Conservation (phyloP, 2,113 vertebrate species). For the Austrofundulus limnaeus region DNA sequence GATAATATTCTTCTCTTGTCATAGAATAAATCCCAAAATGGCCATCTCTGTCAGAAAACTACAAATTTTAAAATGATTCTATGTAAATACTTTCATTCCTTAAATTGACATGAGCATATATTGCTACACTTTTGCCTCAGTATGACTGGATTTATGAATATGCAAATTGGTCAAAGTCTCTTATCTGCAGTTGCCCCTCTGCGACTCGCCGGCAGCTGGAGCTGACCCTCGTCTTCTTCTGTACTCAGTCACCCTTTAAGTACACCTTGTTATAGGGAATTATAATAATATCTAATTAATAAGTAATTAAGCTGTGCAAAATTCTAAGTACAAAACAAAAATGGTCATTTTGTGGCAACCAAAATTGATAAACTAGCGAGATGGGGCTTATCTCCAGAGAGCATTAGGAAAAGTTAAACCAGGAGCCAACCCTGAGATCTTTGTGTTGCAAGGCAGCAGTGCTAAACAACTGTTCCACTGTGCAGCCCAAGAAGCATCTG, state of each 20-base stretch:
- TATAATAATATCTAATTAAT: not conserved
- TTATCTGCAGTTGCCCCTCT: not conserved
- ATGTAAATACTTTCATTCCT: conserved; percentile 13
- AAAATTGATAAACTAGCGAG: too few relatives aligned
- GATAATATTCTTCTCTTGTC: not conserved
- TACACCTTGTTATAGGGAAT: not conserved
- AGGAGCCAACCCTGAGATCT: too few relatives aligned
- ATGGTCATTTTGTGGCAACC: too few relatives aligned
- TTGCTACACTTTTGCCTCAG: not conserved
- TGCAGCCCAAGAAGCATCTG: too few relatives aligned
- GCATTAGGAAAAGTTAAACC: too few relatives aligned
- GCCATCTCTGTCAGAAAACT: not conserved
- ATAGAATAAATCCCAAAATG: not conserved
- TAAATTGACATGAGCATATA: conserved; percentile 2
- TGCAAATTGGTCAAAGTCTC: conserved; percentile 11
- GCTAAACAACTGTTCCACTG: too few relatives aligned
- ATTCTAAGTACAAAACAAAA: too few relatives aligned
- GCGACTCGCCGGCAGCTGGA: not conserved
- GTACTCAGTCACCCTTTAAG: not conserved
- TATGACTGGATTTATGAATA: conserved; percentile 12
- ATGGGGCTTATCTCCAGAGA: too few relatives aligned
- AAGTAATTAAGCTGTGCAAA: not conserved
- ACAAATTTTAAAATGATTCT: not conserved
- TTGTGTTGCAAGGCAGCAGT: too few relatives aligned
- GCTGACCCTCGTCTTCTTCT: not conserved